Evolutionary conservation across 2,797 vertebrate species (phyloP).

Genomic region (Salarias fasciatus): DNA sequence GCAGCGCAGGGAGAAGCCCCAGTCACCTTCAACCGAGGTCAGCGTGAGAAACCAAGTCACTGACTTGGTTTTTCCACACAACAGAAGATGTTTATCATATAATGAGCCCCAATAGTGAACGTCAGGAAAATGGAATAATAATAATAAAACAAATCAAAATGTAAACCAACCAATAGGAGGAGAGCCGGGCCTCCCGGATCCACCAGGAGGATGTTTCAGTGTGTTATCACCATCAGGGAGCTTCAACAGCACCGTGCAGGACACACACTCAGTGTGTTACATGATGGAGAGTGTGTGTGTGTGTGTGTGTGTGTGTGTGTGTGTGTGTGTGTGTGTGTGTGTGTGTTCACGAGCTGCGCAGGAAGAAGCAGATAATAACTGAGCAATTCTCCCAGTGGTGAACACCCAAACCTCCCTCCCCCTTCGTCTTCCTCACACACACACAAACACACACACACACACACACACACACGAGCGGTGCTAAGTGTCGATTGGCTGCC

Average conservation of each 20-base stretch:
- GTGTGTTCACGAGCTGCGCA: no score
- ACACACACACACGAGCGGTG: conserved; percentile 54
- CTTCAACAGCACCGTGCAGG: no score
- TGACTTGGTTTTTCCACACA: conserved; percentile 25
- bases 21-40: conserved; percentile 70
- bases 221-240: no score
- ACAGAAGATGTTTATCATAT: conserved; percentile 35
- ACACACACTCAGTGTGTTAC: no score
- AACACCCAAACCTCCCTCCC: conserved; percentile 41
- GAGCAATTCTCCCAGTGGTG: conserved; percentile 70
- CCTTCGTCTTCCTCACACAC: conserved; percentile 21
- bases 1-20: conserved; percentile 7
- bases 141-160: no score
- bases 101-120: conserved; percentile 22
- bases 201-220: not conserved
- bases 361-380: conserved; percentile 65
- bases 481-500: conserved; percentile 83
- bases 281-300: no score
- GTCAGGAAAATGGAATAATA: conserved; percentile 20
- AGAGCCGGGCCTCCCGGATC: no score
- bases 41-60: conserved; percentile 30
- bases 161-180: conserved; percentile 16
- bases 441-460: conserved; percentile 20
- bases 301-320: no score
- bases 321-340: no score